Base-by-base conservation (phyloP, 1,140 invertebrate genomes). In the Diachasmimorpha longicaudata region DNA sequence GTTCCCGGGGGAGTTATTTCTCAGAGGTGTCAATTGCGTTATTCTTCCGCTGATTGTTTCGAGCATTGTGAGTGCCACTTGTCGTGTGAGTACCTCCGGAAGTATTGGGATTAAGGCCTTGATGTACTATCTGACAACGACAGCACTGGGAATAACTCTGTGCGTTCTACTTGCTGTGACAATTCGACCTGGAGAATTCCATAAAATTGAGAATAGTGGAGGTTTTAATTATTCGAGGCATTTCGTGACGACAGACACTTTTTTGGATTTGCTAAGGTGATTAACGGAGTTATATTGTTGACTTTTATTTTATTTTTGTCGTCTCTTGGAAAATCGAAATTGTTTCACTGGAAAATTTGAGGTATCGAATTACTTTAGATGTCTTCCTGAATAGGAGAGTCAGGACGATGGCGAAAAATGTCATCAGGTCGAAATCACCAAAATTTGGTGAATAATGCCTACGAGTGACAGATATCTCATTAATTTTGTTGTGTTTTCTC, bases 241-340 rank as follows among this genome's bases (percentile, higher is more conserved):
- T 72, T 90, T 91, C 42, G 90, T 91, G 63, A 92, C 93, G 4
- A 81, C 91, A 9, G 94, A 95, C 84, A 93, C 93, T 19, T 89
- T 95, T 68, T 88, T 95, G 79, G 94, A 95, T 86, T 85, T 95
- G 23, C 86, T 94, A 72, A 91, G 93, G 93, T 94, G 74, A 42
- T 48, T 55, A 25, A 58, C 2, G 4, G 8, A 58, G 6, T 31
- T 31, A 31, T 31, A 31, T 31, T 6, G 31, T 31, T 31, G 6
- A 31, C 6, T 31, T 3, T 31, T 31, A 31, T 31, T 31, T 3
- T 31, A 3, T 31, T 31, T 21, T 55, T n/a, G 19, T 55, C 48
- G 19, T 21, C 6, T 14, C n/a, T n/a, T n/a, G n/a, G n/a, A n/a
- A n/a, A n/a, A n/a, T n/a, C n/a, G n/a, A n/a, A n/a, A n/a, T n/a